Evolutionary conservation across 2,113 vertebrate species (phyloP), one percentile per base, ranked within the genome.

Genomic region (Glareola pratincola): DNA sequence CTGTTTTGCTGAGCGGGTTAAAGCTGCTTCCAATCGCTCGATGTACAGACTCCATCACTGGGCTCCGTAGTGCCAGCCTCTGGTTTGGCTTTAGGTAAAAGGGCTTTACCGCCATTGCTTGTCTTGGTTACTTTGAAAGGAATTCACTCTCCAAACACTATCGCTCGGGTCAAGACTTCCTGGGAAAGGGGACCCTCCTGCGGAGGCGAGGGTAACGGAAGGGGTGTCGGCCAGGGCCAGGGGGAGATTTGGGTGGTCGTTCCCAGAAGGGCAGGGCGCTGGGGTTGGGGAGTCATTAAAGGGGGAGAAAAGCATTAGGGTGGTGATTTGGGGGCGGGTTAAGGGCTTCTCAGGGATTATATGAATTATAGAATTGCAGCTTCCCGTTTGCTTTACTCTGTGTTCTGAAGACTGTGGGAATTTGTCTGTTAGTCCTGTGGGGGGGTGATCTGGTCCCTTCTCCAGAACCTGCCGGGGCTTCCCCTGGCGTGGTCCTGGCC

Each of bases 321-420:
- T 95, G 95, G 94, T 97, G 95, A 94, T 91, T 97, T 94, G 95
- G 97, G 97, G 97, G 96, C 96, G 97, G 96, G 98, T 97, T 94
- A 97, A 97, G 97, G 97, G 96, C 94, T 97, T 97, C 97, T 98
- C 98, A 98, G 98, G 98, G 98, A 98, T 98, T 98, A 98, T 96
- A 97, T 97, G 97, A 98, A 98, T 98, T 98, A 88, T 88, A 97
- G 98, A 97, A 98, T 97, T 94, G 97, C 97, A 97, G 97, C 97
- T 95, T 98, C 97, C 98, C 94, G 27, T 97, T 92, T 95, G 96
- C 92, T 97, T 82, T 94, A 92, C 96, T 96, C 95, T 95, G 72
- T 95, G 85, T 94, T 97, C 90, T 67, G 93, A 96, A 90, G 85
- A 89, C 93, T 96, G 77, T 78, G 91, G 95, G 94, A 93, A 53